Percentiles rank a stretch among this genome's conserved stretches.
Conservation (phyloP, 1,140 invertebrate genomes). For the Sinonovacula constricta region DNA sequence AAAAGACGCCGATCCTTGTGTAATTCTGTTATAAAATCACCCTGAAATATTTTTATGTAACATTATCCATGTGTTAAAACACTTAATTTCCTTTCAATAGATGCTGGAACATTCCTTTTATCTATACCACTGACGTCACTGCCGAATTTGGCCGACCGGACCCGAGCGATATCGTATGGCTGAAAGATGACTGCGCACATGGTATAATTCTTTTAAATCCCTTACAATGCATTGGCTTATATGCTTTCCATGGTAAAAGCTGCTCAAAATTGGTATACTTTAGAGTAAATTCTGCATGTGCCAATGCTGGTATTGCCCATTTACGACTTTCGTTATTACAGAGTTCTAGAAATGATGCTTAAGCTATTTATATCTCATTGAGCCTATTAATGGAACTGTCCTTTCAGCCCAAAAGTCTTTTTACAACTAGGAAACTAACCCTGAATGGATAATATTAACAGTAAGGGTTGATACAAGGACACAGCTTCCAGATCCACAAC, state of each 20-base stretch:
- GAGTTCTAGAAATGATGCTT: background rate
- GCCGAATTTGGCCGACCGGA: background rate
- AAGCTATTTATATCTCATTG: background rate
- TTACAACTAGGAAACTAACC: too few species aligned
- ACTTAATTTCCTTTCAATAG: background rate
- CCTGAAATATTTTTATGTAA: background rate
- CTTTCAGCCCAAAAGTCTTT: too few species aligned
- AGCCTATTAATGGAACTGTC: too few species aligned
- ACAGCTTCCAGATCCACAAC: too few species aligned
- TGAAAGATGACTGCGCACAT: background rate
- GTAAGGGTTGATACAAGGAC: too few species aligned
- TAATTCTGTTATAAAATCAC: background rate
- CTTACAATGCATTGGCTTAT: background rate
- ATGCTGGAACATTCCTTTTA: background rate
- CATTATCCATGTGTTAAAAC: background rate
- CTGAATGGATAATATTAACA: too few species aligned
- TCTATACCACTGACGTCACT: background rate
- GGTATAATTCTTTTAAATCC: background rate
- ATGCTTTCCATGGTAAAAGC: background rate
- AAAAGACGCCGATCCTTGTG: background rate
- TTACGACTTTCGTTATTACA: too few species aligned
- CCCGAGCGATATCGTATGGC: background rate
- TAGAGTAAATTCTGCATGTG: background rate
- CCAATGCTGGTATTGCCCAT: too few species aligned
- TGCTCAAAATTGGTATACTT: background rate